phyloP scores from a whole-genome alignment of 2,797 vertebrate genomes.

The Brachyalestes nurse region DNA sequence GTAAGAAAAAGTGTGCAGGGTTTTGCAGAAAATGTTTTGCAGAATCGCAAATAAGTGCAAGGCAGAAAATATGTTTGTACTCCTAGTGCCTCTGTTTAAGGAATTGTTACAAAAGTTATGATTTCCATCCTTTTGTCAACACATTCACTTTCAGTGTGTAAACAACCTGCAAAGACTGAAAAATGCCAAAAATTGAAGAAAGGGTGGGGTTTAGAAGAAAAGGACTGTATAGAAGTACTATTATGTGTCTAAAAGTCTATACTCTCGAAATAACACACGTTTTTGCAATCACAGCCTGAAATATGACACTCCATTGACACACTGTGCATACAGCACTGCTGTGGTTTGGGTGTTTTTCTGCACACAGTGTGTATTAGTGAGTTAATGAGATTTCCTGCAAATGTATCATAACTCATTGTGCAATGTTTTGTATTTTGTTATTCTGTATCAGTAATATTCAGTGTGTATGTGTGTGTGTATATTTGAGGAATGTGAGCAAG shows the following conservation, averaged over 20 bases:
- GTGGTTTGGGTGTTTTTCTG: not conserved
- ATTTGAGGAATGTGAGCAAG: not conserved
- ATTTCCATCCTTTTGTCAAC: too few relatives aligned
- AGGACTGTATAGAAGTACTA: not conserved
- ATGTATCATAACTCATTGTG: not conserved
- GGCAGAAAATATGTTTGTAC: too few relatives aligned
- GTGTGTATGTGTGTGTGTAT: constrained; percentile 8
- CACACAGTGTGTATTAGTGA: not conserved
- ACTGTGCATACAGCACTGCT: not conserved
- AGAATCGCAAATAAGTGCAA: too few relatives aligned
- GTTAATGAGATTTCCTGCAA: not conserved
- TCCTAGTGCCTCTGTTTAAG: too few relatives aligned
- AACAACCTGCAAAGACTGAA: too few relatives aligned
- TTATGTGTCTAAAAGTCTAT: constrained; percentile 8
- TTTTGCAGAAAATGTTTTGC: too few relatives aligned
- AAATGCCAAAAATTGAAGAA: too few relatives aligned
- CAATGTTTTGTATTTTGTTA: not conserved
- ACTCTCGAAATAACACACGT: too few relatives aligned
- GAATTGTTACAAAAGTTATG: too few relatives aligned
- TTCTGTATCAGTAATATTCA: not conserved
- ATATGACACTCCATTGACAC: not conserved
- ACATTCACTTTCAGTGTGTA: too few relatives aligned
- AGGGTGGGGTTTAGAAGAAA: not conserved
- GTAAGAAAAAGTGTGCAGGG: too few relatives aligned
- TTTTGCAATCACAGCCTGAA: not conserved